A percentile compares a stretch with the other conserved stretches of the same genome.
Conservation (phyloP, 2,888 invertebrate genomes). For the Hemithea aestivaria region DNA sequence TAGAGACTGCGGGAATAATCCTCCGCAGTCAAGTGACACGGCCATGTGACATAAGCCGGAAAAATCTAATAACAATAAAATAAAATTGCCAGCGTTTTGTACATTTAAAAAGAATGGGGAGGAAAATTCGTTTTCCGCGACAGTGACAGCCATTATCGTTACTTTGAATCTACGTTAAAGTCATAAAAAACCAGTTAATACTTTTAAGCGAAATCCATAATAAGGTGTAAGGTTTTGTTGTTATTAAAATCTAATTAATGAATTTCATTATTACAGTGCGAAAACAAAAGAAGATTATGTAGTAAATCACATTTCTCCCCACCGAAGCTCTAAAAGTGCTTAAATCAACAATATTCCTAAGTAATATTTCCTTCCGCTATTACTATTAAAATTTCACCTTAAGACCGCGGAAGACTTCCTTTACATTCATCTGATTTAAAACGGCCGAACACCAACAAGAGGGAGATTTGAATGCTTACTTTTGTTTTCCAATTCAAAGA, state of each 20-base stretch:
- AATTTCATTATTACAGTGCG: slow-evolving; percentile 23
- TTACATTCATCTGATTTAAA: slow-evolving; percentile 48
- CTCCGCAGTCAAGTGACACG: slow-evolving; percentile 67
- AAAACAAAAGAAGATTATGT: slow-evolving; percentile 31
- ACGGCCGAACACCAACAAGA: slow-evolving; percentile 53
- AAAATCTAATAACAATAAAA: slow-evolving; percentile 80
- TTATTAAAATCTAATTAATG: slow-evolving; percentile 18
- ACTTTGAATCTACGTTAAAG: slow-evolving; percentile 68
- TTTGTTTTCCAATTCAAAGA: slow-evolving; percentile 69
- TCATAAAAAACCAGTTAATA: slow-evolving; percentile 46
- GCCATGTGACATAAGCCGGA: slow-evolving; percentile 76
- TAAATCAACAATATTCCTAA: slow-evolving; percentile 67
- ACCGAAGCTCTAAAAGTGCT: slow-evolving; percentile 46
- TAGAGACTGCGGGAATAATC: slow-evolving; percentile 75
- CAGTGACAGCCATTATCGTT: slow-evolving; percentile 72
- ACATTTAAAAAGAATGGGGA: slow-evolving; percentile 75
- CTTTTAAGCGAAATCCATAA: slow-evolving; percentile 40
- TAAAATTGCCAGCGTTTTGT: slow-evolving; percentile 77
- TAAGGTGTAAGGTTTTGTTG: slow-evolving; percentile 3
- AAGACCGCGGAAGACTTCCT: slow-evolving; percentile 50
- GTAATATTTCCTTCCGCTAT: slow-evolving; percentile 69
- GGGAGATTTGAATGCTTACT: slow-evolving; percentile 61
- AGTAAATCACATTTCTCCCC: slow-evolving; percentile 35
- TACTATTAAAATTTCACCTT: slow-evolving; percentile 75
- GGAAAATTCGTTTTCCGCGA: slow-evolving; percentile 72